phyloP scores from a whole-genome alignment of 2,113 vertebrate species.

The Pavo muticus region DNA sequence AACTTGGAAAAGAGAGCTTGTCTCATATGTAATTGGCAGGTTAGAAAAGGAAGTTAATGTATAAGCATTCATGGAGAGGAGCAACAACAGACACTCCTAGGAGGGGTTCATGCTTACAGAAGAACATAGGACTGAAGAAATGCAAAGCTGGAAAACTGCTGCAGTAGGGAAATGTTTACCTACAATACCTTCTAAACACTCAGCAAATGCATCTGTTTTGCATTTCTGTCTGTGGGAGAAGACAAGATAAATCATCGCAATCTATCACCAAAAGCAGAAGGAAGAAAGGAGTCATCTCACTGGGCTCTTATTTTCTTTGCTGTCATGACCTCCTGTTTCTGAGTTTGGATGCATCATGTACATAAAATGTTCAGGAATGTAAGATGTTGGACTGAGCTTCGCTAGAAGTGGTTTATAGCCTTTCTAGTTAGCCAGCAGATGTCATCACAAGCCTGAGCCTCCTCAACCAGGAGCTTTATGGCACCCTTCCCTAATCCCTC shows the following conservation, averaged over 20 bases:
- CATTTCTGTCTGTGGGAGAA: not conserved
- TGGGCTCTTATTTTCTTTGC: not conserved
- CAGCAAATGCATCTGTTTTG: not conserved
- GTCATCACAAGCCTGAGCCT: constrained; percentile 54
- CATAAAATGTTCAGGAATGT: not conserved
- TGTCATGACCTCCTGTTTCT: not conserved
- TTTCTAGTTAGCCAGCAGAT: constrained; percentile 59
- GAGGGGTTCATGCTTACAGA: not conserved
- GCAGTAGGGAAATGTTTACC: not conserved
- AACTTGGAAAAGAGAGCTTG: not conserved
- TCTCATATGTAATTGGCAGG: not conserved
- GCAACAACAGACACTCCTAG: not conserved
- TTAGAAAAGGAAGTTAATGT: not conserved
- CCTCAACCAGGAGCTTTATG: not conserved
- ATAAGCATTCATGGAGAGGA: not conserved
- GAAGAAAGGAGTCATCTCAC: not conserved
- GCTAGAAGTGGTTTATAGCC: not conserved
- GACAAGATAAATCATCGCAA: not conserved
- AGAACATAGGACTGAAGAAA: not conserved
- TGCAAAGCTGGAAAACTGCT: not conserved
- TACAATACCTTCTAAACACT: not conserved
- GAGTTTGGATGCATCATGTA: not conserved
- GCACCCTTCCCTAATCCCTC: not conserved
- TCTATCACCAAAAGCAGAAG: not conserved
- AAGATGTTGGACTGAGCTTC: not conserved